These are phyloP conservation scores for Drosophila pachea DNA, from an alignment of 1,140 invertebrate genomes.

Conservation along the genomic window DNA sequence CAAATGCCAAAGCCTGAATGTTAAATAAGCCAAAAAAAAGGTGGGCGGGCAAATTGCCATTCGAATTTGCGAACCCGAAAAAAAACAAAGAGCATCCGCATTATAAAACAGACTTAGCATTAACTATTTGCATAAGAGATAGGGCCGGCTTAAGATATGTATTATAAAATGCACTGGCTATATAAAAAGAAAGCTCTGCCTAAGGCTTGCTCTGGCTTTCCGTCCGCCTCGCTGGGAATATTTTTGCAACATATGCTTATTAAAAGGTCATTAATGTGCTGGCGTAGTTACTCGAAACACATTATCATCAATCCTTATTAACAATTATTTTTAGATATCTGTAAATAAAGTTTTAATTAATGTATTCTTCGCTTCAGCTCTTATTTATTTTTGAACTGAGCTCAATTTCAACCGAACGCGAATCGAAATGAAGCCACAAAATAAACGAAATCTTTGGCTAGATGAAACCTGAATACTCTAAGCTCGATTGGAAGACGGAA, in stretches of 20 bases:
- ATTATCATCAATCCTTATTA: background rate
- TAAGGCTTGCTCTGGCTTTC: too few species aligned
- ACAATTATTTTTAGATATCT: background rate
- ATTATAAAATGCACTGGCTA: background rate
- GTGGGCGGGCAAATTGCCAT: slow-evolving; percentile 24
- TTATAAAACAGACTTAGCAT: slow-evolving; percentile 1
- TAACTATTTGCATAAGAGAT: background rate
- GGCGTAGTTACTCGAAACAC: background rate
- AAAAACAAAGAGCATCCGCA: background rate
- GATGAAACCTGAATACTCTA: too few species aligned
- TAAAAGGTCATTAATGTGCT: background rate
- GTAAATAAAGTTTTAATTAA: background rate
- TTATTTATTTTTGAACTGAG: background rate
- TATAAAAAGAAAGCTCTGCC: too few species aligned
- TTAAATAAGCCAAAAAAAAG: slow-evolving; percentile 57
- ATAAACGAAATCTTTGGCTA: too few species aligned
- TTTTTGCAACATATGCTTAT: background rate
- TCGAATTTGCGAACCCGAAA: background rate
- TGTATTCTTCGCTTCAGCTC: background rate
- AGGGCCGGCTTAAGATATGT: background rate
- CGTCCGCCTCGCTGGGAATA: too few species aligned
- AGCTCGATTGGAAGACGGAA: too few species aligned
- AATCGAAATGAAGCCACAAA: background rate
- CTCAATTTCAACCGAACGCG: background rate
- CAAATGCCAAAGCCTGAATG: slow-evolving; percentile 68